These are phyloP conservation scores for Molossus alvarezi DNA, from an alignment of 2,797 vertebrate species.

Conservation along the genomic window DNA sequence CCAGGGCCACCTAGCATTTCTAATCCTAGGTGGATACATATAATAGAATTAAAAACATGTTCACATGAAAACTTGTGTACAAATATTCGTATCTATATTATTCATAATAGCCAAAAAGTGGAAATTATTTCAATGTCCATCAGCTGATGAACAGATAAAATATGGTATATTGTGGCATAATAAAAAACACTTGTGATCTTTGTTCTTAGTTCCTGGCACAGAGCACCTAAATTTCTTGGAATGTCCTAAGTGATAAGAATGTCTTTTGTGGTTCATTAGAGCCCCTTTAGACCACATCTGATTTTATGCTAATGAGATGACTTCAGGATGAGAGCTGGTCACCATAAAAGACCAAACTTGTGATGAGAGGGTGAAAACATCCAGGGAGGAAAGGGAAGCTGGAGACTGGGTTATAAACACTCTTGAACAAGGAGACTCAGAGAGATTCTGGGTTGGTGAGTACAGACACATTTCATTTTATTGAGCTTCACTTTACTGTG, in stretches of 20 bases:
- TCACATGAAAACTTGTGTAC: background rate
- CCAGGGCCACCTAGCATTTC: background rate
- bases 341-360: background rate
- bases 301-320: slow-evolving; percentile 7
- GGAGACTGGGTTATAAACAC: background rate
- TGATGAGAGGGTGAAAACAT: background rate
- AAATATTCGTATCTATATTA: background rate
- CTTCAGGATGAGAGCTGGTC: background rate
- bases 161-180: background rate
- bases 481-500: background rate
- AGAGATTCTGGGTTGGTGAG: background rate
- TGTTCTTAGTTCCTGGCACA: background rate
- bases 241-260: background rate
- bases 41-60: slow-evolving; percentile 1
- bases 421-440: background rate
- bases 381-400: background rate
- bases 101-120: background rate
- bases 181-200: background rate
- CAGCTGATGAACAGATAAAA: background rate
- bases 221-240: background rate
- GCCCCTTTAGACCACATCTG: background rate
- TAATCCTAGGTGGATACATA: background rate
- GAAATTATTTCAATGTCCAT: background rate
- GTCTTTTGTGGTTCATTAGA: background rate
- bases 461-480: background rate